These are phyloP conservation scores for Phylloscopus trochiloides DNA, from an alignment of 2,113 vertebrate genomes.

Conservation along the genomic window DNA sequence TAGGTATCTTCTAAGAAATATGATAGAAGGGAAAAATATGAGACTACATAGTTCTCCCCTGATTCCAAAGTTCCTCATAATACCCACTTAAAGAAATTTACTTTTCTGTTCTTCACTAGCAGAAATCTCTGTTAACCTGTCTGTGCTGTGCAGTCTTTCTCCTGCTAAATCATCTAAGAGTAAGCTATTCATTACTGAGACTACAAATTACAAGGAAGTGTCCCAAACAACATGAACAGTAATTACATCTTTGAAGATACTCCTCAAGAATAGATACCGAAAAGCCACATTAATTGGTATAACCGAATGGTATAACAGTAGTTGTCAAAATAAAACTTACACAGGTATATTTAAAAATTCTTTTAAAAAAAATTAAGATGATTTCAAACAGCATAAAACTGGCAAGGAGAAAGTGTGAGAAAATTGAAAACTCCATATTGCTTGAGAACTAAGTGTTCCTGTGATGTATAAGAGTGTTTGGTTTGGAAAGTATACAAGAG, in stretches of 20 bases:
- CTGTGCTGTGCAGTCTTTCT: background rate
- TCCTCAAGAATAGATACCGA: background rate
- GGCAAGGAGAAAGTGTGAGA: background rate
- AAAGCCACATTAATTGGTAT: background rate
- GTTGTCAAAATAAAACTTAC: background rate
- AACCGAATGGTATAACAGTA: background rate
- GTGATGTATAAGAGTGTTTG: background rate
- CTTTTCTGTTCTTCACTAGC: background rate
- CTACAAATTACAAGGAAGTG: background rate
- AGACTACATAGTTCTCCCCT: background rate
- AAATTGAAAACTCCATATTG: background rate
- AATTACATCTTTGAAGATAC: background rate
- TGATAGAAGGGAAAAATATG: background rate
- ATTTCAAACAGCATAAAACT: background rate
- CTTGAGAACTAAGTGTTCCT: background rate
- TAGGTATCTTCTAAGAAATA: background rate
- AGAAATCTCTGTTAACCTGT: background rate
- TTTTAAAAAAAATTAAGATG: background rate
- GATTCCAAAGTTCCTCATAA: background rate
- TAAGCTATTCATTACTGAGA: background rate
- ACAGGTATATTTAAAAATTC: background rate
- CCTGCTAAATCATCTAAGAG: background rate
- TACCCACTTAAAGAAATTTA: background rate
- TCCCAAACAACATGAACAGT: background rate
- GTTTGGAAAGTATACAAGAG: background rate